Evolutionary conservation across 2,113 vertebrate species (phyloP).

Genomic region (Oostethus manadensis): DNA sequence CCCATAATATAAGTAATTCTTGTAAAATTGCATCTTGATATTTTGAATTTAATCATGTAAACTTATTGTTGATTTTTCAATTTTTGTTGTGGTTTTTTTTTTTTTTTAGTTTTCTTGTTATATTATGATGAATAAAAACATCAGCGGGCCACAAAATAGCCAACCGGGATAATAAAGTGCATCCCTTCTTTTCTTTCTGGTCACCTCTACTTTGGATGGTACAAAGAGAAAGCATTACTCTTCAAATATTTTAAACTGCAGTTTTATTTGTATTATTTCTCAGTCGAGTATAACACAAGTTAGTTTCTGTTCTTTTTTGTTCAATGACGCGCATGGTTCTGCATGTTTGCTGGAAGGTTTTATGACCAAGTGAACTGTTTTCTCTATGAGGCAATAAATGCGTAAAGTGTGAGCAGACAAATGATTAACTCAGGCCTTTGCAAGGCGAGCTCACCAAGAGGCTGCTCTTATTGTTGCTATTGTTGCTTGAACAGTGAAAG

Average conservation of each 20-base stretch:
- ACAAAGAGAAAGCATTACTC: not conserved
- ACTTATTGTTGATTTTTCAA: too few species aligned
- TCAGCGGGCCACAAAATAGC: too few species aligned
- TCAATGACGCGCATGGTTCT: not conserved
- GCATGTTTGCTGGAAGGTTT: slow-evolving; percentile 28
- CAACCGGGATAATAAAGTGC: too few species aligned
- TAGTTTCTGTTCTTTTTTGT: slow-evolving; percentile 14
- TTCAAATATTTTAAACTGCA: slow-evolving; percentile 18
- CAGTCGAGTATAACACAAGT: not conserved
- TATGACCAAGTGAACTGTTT: slow-evolving; percentile 31
- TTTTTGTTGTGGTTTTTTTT: too few species aligned
- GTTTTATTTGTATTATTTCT: slow-evolving; percentile 9
- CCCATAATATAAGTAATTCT: too few species aligned
- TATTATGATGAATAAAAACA: too few species aligned
- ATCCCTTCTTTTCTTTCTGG: not conserved
- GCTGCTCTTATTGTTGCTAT: not conserved
- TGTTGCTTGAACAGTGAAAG: not conserved
- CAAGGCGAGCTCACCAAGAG: slow-evolving; percentile 1
- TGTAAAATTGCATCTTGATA: too few species aligned
- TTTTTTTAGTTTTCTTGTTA: too few species aligned
- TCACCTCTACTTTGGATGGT: not conserved
- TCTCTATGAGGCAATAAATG: slow-evolving; percentile 35
- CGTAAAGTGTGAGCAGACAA: slow-evolving; percentile 19
- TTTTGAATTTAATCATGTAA: too few species aligned
- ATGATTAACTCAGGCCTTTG: slow-evolving; percentile 27